phyloP scores from a whole-genome alignment of 2,888 invertebrate species.

The Spodoptera littoralis region DNA sequence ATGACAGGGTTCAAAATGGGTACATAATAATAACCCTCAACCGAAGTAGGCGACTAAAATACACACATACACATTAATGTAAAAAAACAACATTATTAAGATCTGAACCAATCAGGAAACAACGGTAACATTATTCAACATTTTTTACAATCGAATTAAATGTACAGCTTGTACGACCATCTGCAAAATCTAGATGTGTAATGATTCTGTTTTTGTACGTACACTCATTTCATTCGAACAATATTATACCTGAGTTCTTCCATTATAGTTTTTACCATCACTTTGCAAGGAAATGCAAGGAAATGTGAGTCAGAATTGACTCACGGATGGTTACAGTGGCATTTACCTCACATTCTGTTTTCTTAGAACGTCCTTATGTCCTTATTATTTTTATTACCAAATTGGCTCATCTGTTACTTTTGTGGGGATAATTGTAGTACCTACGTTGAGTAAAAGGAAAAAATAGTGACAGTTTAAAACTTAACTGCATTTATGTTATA shows the following conservation, averaged over 20 bases:
- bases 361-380: constrained; percentile 46
- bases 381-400: constrained; percentile 28
- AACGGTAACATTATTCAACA: neutral
- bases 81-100: neutral
- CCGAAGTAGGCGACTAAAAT: no score
- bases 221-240: constrained; percentile 38
- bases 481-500: no score
- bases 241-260: constrained; percentile 25
- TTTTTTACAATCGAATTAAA: constrained; percentile 20
- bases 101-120: constrained; percentile 5
- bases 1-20: no score
- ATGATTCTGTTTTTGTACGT: constrained; percentile 35
- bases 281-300: constrained; percentile 34
- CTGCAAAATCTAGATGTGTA: constrained; percentile 31
- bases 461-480: no score
- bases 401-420: constrained; percentile 14
- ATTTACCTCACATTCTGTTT: constrained; percentile 35
- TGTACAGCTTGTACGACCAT: neutral
- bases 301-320: constrained; percentile 49
- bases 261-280: constrained; percentile 39
- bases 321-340: constrained; percentile 38
- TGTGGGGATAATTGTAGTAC: constrained; percentile 8
- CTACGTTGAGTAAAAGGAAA: constrained; percentile 1
- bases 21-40: no score
- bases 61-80: no score